These are phyloP conservation scores for Paraescarpia echinospica DNA, from an alignment of 1,140 invertebrate species.

Conservation along the genomic window DNA sequence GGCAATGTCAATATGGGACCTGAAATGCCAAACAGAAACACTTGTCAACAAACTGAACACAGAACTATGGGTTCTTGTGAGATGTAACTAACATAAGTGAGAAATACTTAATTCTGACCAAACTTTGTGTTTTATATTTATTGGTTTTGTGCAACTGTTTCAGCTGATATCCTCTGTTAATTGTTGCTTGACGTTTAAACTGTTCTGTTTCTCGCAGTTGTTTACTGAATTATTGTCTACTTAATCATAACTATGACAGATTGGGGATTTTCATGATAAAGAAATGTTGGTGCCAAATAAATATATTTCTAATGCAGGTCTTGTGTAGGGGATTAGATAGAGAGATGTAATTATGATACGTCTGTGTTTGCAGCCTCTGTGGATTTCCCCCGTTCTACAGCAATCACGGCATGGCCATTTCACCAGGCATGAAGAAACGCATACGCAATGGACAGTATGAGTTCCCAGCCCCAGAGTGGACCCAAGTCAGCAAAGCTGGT, in stretches of 20 bases:
- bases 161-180: too few relatives aligned
- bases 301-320: not conserved
- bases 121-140: too few relatives aligned
- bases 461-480: slow-evolving; percentile 95
- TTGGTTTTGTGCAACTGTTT: too few relatives aligned
- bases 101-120: too few relatives aligned
- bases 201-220: not conserved
- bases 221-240: not conserved
- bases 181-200: too few relatives aligned
- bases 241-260: not conserved
- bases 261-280: not conserved
- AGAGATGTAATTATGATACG: slow-evolving; percentile 8
- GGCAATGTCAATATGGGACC: too few relatives aligned
- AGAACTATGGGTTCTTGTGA: too few relatives aligned
- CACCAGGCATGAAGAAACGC: slow-evolving; percentile 98
- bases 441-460: slow-evolving; percentile 95
- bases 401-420: slow-evolving; percentile 94
- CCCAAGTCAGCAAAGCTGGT: slow-evolving; percentile 86
- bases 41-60: too few relatives aligned
- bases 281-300: not conserved
- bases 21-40: too few relatives aligned
- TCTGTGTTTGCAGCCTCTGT: slow-evolving; percentile 70
- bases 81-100: too few relatives aligned
- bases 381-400: slow-evolving; percentile 98
- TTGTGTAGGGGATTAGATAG: not conserved